Conservation (phyloP, 1,140 invertebrate species). For the Macrobrachium rosenbergii region DNA sequence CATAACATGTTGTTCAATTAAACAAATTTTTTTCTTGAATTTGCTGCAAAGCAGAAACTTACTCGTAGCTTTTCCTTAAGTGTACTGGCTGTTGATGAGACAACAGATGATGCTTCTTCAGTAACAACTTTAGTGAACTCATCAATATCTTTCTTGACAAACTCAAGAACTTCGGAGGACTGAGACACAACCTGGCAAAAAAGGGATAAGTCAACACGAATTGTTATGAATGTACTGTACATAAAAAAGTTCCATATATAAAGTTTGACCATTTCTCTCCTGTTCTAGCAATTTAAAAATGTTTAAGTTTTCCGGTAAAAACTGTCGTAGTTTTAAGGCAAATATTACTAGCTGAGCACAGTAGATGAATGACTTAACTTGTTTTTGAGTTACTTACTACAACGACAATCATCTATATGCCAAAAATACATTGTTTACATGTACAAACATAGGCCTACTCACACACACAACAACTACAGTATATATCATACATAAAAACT, state of each 20-base stretch:
- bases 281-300: not conserved
- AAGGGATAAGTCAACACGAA: not conserved
- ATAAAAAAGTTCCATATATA: not conserved
- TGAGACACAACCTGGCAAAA: slow-evolving; percentile 66
- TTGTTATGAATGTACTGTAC: not conserved
- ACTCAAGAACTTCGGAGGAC: slow-evolving; percentile 71
- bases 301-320: not conserved
- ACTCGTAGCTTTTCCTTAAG: slow-evolving; percentile 71
- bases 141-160: slow-evolving; percentile 72
- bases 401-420: no score
- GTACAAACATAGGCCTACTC: no score
- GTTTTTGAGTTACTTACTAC: no score
- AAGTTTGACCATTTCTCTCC: not conserved
- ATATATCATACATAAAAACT: no score
- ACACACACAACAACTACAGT: no score
- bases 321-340: no score
- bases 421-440: no score
- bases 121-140: slow-evolving; percentile 72
- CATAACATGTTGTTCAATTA: no score
- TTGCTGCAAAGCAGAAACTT: slow-evolving; percentile 10
- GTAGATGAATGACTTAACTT: no score
- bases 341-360: no score
- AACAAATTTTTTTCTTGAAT: not conserved
- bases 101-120: slow-evolving; percentile 70
- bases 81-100: slow-evolving; percentile 69